These are phyloP conservation scores for Agraylea sexmaculata DNA, from an alignment of 1,140 invertebrate genomes.

Conservation along the genomic window DNA sequence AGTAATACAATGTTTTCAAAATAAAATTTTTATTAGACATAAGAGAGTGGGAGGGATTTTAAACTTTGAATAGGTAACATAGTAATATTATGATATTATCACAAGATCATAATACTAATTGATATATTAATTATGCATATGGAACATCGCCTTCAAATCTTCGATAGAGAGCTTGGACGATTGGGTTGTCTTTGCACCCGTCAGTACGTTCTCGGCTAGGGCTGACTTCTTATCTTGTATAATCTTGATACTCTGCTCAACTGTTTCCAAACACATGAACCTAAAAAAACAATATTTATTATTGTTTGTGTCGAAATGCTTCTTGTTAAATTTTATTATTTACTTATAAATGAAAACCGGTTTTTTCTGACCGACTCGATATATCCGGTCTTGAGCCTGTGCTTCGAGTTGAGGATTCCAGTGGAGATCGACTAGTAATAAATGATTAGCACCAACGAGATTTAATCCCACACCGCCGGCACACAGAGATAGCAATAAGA, in stretches of 20 bases:
- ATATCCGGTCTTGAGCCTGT: conserved; percentile 85
- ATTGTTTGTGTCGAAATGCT: not conserved
- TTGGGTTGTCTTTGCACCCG: conserved; percentile 43
- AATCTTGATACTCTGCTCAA: conserved; percentile 70
- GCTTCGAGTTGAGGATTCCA: conserved; percentile 92
- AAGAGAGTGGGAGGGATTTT: too few species aligned
- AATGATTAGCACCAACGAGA: conserved; percentile 78
- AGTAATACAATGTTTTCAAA: too few species aligned
- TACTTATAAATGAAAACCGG: conserved; percentile 75
- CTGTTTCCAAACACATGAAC: conserved; percentile 70
- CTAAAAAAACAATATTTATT: conserved; percentile 36
- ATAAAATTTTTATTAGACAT: too few species aligned
- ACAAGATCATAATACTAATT: conserved; percentile 12
- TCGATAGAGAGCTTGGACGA: conserved; percentile 59
- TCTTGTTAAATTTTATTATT: conserved; percentile 7
- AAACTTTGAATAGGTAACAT: too few species aligned
- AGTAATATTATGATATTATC: not conserved
- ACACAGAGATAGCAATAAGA: conserved; percentile 72
- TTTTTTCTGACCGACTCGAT: conserved; percentile 77
- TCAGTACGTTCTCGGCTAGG: conserved; percentile 67
- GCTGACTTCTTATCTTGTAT: conserved; percentile 70
- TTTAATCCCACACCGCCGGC: conserved; percentile 89
- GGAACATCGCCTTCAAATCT: conserved; percentile 69
- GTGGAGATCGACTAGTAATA: conserved; percentile 81
- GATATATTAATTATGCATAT: too few species aligned